Conservation (phyloP, 2,888 invertebrate species). For the Operophtera brumata region DNA sequence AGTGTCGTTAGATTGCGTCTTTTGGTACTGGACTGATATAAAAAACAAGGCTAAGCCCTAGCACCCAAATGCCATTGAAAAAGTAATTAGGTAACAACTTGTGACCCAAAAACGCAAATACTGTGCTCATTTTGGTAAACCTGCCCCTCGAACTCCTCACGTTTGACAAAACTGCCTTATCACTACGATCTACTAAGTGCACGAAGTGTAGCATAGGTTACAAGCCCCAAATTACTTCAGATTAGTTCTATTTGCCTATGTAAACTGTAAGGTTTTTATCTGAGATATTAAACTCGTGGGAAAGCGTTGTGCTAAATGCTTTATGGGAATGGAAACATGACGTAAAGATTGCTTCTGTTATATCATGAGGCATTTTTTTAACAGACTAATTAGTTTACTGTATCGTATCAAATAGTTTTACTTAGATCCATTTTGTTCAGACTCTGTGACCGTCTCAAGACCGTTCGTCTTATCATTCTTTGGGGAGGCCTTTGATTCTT, state of each 20-base stretch:
- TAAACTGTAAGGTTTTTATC: constrained; percentile 16
- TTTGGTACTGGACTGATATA: too few relatives aligned
- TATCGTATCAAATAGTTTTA: too few relatives aligned
- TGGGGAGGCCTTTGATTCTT: too few relatives aligned
- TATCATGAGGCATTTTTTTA: background rate
- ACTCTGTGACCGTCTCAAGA: too few relatives aligned
- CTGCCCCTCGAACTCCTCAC: constrained; percentile 55
- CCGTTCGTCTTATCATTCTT: too few relatives aligned
- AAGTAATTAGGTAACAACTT: constrained; percentile 23
- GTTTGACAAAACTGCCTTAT: constrained; percentile 50
- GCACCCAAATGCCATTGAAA: constrained; percentile 13
- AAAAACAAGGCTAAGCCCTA: background rate
- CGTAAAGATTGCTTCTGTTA: background rate
- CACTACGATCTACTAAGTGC: constrained; percentile 48
- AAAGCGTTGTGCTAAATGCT: constrained; percentile 17
- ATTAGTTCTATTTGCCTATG: constrained; percentile 17
- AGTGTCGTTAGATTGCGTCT: background rate
- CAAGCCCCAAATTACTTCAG: background rate
- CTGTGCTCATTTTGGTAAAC: constrained; percentile 37
- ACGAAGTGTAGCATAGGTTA: constrained; percentile 25
- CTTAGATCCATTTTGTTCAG: too few relatives aligned
- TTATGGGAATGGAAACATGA: constrained; percentile 29
- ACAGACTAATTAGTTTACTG: background rate
- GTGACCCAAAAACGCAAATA: constrained; percentile 32
- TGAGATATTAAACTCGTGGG: constrained; percentile 26